Base-by-base conservation (phyloP, 2,888 invertebrate species). In the Ligdia adustata region DNA sequence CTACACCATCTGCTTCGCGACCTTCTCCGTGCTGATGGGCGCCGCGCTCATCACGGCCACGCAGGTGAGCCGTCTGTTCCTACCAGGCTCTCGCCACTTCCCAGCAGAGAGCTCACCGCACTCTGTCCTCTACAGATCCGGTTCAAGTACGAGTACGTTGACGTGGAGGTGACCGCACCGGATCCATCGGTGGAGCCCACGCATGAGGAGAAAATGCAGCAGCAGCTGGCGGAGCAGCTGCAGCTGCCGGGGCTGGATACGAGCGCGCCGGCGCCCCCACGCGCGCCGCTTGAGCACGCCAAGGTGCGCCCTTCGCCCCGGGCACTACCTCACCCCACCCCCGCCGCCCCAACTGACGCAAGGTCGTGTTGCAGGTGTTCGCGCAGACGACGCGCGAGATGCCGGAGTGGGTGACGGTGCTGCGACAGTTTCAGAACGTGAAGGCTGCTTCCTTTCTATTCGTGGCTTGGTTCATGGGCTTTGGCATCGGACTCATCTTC, bases 401-500 rank as follows among this genome's bases (percentile, higher is more conserved):
- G 84, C 97, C 97, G 3, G 97, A 98, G 88, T 99, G 98, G 98
- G 92, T 98, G 66, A 95, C 96, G 0, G 98, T 98, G 39, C 88
- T 99, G 62, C 94, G 95, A 55, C 95, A 98, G 73, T 97, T 98
- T 83, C 96, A 95, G 69, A 96, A 96, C 76, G 84, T 97, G 42
- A 97, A 97, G 79, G 97, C 98, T 57, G 95, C 95, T 7, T 96
- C 97, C 0, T 97, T 99, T 80, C 92, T 99, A 34, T 97, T 98
- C 79, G 97, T 99, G 18, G 97, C 98, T 34, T 99, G 99, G 98
- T 98, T 97, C 86, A 99, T 99, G 98, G 99, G 99, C 42, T 98
- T 99, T 75, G 99, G 99, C 41, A 98, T 99, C 69, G 99, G 99
- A 0, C 92, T 99, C 64, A 99, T 99, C 65, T 99, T 99, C 89